Evolutionary conservation across 37 sponge, comb jelly and placozoan genomes (phyloP).

Genomic region (Mnemiopsis leidyi): DNA sequence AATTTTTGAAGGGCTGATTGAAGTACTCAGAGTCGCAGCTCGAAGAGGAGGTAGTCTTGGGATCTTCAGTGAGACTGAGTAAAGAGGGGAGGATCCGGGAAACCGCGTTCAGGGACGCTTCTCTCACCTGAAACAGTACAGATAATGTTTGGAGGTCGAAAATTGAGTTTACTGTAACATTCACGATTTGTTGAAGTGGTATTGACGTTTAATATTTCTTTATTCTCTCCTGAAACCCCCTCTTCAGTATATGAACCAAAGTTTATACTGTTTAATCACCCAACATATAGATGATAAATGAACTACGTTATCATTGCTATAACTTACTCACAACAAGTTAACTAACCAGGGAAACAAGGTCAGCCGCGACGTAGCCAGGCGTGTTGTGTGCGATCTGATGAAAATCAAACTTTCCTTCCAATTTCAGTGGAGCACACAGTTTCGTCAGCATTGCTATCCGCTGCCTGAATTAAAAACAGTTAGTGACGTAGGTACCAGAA

Average conservation of each 20-base stretch:
- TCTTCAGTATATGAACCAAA: too few species aligned
- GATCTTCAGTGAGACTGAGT: not conserved
- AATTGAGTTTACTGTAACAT: too few species aligned
- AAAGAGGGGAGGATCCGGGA: slow-evolving; percentile 24
- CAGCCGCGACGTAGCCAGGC: slow-evolving; percentile 92
- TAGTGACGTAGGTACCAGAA: too few species aligned
- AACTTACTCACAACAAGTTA: too few species aligned
- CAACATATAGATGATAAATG: too few species aligned
- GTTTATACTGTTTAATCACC: too few species aligned
- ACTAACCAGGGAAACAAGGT: slow-evolving; percentile 76
- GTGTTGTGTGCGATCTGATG: slow-evolving; percentile 73
- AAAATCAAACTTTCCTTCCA: slow-evolving; percentile 74
- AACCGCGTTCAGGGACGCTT: slow-evolving; percentile 79
- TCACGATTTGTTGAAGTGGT: too few species aligned
- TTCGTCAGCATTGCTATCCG: slow-evolving; percentile 75
- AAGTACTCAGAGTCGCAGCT: slow-evolving; percentile 54
- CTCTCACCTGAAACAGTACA: slow-evolving; percentile 67
- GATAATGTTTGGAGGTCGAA: too few species aligned
- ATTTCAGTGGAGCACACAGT: slow-evolving; percentile 73
- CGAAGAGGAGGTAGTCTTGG: not conserved
- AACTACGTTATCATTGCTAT: too few species aligned
- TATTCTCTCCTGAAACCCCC: too few species aligned
- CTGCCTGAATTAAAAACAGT: too few species aligned
- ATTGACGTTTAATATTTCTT: too few species aligned
- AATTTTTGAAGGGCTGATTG: not conserved